Conservation (phyloP, 2,113 vertebrate genomes). For the Ploceus nigricollis region DNA sequence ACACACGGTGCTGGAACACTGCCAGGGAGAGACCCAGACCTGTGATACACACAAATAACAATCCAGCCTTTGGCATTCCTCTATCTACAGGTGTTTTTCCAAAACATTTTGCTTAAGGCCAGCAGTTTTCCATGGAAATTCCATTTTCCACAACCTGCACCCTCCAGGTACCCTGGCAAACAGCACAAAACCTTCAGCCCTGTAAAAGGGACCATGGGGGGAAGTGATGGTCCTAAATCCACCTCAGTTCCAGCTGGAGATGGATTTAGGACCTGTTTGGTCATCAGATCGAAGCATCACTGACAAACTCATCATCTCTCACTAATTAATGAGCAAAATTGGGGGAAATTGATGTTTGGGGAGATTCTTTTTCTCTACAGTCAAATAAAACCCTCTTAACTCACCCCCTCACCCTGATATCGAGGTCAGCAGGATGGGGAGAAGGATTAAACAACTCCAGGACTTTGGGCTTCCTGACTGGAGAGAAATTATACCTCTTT, state of each 20-base stretch:
- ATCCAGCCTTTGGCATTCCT: background rate
- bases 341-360: background rate
- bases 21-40: background rate
- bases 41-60: background rate
- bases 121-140: background rate
- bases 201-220: accelerated
- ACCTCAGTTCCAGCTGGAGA: background rate
- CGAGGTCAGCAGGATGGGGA: background rate
- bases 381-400: background rate
- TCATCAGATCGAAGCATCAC: background rate
- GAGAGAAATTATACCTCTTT: background rate
- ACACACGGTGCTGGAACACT: background rate
- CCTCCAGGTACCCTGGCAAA: background rate
- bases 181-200: background rate
- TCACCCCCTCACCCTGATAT: background rate
- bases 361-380: background rate
- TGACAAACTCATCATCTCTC: background rate
- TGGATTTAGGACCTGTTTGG: background rate
- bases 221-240: background rate
- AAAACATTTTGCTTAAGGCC: background rate
- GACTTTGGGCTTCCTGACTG: background rate
- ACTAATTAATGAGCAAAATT: background rate
- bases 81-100: background rate
- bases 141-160: background rate
- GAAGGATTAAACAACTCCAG: background rate